Percentiles rank a stretch among this genome's conserved stretches.
phyloP scores from a whole-genome alignment of 1,140 invertebrate genomes.

The Drosophila santomea region DNA sequence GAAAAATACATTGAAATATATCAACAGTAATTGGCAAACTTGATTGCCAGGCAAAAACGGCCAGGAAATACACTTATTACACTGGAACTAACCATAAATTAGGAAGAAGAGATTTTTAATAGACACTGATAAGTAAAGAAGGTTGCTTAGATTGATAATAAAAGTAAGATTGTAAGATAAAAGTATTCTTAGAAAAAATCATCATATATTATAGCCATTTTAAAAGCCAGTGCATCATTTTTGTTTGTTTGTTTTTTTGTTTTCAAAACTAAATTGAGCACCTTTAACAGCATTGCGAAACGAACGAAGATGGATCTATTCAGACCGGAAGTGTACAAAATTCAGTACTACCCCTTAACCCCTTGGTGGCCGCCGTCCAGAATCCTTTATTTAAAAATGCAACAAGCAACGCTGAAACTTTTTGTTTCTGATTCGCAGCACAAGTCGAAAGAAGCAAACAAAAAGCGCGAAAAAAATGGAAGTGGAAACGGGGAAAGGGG shows the following conservation, averaged over 20 bases:
- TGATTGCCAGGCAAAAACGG: not conserved
- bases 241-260: no score
- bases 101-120: no score
- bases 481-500: not conserved
- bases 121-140: no score
- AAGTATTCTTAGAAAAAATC: no score
- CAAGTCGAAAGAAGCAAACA: slow-evolving; percentile 62
- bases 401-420: slow-evolving; percentile 63
- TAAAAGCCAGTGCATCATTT: no score
- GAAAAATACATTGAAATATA: slow-evolving; percentile 18
- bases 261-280: slow-evolving; percentile 1
- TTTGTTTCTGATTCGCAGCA: slow-evolving; percentile 30
- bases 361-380: not conserved
- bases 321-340: slow-evolving; percentile 18
- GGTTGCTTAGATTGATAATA: no score
- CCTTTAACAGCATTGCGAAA: slow-evolving; percentile 5
- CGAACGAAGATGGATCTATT: slow-evolving; percentile 20
- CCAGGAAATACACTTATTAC: not conserved
- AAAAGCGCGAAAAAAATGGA: slow-evolving; percentile 27
- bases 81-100: not conserved
- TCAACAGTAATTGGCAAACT: slow-evolving; percentile 18
- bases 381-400: slow-evolving; percentile 72
- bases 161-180: no score
- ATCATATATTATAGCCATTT: no score
- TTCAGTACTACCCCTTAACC: slow-evolving; percentile 1